Evolutionary conservation across 2,113 vertebrate genomes (phyloP).

Genomic region (Nettapus auritus): DNA sequence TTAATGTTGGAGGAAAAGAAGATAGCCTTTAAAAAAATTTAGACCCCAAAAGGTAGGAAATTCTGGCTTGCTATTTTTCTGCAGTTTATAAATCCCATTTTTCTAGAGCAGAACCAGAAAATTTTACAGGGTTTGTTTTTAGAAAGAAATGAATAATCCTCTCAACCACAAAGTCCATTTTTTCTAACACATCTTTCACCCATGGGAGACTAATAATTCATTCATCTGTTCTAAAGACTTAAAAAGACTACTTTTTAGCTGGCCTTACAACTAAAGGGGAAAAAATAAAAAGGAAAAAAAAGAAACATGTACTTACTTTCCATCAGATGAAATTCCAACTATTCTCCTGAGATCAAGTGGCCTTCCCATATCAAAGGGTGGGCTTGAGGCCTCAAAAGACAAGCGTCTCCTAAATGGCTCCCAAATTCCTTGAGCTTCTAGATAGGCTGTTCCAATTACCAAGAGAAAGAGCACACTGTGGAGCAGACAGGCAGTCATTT

Average conservation of each 20-base stretch:
- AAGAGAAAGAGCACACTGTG: conserved; percentile 92
- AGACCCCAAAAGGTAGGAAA: background rate
- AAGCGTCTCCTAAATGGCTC: conserved; percentile 94
- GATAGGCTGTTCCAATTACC: conserved; percentile 93
- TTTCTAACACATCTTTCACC: background rate
- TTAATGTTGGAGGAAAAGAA: background rate
- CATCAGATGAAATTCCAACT: conserved; percentile 92
- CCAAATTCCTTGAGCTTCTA: conserved; percentile 99
- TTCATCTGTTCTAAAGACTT: background rate
- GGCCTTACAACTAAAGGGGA: background rate
- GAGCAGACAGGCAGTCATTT: background rate
- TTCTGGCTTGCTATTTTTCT: background rate
- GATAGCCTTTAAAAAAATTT: background rate
- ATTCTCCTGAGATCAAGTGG: conserved; percentile 99
- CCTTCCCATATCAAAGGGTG: conserved; percentile 90
- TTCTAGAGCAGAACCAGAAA: background rate
- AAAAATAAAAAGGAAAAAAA: background rate
- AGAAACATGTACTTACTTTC: conserved; percentile 85
- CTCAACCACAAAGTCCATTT: background rate
- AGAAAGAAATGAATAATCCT: background rate
- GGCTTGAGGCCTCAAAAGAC: conserved; percentile 90
- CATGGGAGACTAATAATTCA: background rate
- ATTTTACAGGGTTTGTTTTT: background rate
- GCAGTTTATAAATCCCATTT: background rate
- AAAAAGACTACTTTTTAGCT: background rate